phyloP scores from a whole-genome alignment of 2,113 vertebrate genomes.

The rat (Rattus norvegicus) region GRCr8 NC_086037.1:46669001-46669500 shows the following conservation, averaged over 20 bases:
- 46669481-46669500: not conserved
- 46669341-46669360: not conserved
- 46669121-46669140: not conserved
- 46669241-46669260: not conserved
- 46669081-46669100: not conserved
- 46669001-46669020: not conserved
- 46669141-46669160: not conserved
- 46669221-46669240: not conserved
- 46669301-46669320: not conserved
- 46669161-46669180: not conserved
- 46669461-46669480: not conserved
- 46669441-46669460: conserved; percentile 42
- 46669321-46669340: not conserved
- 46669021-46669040: not conserved
- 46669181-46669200: not conserved
- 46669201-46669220: not conserved
- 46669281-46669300: not conserved
- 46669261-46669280: not conserved
- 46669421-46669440: not conserved
- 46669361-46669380: not conserved
- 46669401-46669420: not conserved
- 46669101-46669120: not conserved
- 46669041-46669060: not conserved
- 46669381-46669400: not conserved
- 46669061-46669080: not conserved